Evolutionary conservation across 2,113 vertebrate genomes (phyloP).

Genomic region (Embiotoca jacksoni): DNA sequence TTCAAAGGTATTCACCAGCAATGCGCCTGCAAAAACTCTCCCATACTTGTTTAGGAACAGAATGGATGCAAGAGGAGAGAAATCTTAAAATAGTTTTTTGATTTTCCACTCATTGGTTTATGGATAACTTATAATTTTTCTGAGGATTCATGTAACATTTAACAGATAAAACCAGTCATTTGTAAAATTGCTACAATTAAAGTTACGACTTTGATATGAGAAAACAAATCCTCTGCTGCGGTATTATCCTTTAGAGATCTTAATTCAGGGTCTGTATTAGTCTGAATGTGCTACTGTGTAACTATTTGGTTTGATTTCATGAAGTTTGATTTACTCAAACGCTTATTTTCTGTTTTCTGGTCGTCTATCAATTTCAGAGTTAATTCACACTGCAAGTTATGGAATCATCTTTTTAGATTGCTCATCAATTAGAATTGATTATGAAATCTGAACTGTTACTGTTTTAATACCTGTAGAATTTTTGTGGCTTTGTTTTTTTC

Average conservation of each 20-base stretch:
- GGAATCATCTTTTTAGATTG: slow-evolving; percentile 91
- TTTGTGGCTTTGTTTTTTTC: slow-evolving; percentile 89
- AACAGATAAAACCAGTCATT: slow-evolving; percentile 83
- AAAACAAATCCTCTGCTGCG: slow-evolving; percentile 64
- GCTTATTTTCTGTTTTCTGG: slow-evolving; percentile 84
- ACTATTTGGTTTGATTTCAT: slow-evolving; percentile 83
- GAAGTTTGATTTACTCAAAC: slow-evolving; percentile 82
- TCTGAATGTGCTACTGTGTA: slow-evolving; percentile 91
- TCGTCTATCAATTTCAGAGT: slow-evolving; percentile 88
- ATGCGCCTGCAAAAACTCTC: slow-evolving; percentile 83
- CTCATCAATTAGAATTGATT: slow-evolving; percentile 90
- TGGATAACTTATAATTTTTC: slow-evolving; percentile 34
- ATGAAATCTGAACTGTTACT: slow-evolving; percentile 94
- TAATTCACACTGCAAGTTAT: slow-evolving; percentile 98
- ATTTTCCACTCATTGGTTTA: slow-evolving; percentile 63
- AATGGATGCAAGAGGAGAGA: slow-evolving; percentile 80
- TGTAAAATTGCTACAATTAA: slow-evolving; percentile 66
- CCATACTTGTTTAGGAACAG: slow-evolving; percentile 70
- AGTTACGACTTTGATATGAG: slow-evolving; percentile 63
- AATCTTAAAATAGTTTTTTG: slow-evolving; percentile 64
- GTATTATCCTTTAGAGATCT: slow-evolving; percentile 81
- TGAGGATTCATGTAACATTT: slow-evolving; percentile 69
- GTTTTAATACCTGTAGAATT: slow-evolving; percentile 91
- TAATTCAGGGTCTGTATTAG: slow-evolving; percentile 93
- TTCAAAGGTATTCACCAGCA: slow-evolving; percentile 84